Conservation (phyloP, 1,140 invertebrate genomes). For the Rhopalosiphum maidis region DNA sequence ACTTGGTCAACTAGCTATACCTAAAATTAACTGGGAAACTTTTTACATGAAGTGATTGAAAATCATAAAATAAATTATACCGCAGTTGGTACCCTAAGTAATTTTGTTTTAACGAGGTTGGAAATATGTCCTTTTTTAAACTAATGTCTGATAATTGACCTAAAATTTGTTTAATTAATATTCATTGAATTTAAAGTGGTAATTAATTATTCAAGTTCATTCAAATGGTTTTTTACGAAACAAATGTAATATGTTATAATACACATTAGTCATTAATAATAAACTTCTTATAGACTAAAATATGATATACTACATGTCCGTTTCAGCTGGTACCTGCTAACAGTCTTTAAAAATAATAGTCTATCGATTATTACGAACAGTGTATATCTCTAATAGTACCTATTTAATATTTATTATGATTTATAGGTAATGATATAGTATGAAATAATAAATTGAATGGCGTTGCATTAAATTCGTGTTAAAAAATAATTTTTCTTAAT, state of each 20-base stretch:
- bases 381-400: not conserved
- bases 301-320: not conserved
- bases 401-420: no score
- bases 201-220: constrained; percentile 19
- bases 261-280: not conserved
- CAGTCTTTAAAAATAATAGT: not conserved
- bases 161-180: constrained; percentile 1
- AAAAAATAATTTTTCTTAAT: not conserved
- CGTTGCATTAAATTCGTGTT: not conserved
- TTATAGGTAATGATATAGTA: no score
- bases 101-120: not conserved
- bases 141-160: not conserved
- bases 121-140: not conserved
- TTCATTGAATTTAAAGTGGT: not conserved
- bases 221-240: not conserved
- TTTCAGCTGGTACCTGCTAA: not conserved
- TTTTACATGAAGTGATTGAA: not conserved
- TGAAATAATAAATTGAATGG: not conserved
- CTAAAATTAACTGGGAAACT: constrained; percentile 7
- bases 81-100: no score
- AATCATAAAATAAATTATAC: constrained; percentile 21
- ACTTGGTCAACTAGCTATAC: not conserved
- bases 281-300: not conserved
- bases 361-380: not conserved
- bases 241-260: not conserved